phyloP scores from a whole-genome alignment of 2,113 vertebrate genomes.

The Seriola aureovittata region DNA sequence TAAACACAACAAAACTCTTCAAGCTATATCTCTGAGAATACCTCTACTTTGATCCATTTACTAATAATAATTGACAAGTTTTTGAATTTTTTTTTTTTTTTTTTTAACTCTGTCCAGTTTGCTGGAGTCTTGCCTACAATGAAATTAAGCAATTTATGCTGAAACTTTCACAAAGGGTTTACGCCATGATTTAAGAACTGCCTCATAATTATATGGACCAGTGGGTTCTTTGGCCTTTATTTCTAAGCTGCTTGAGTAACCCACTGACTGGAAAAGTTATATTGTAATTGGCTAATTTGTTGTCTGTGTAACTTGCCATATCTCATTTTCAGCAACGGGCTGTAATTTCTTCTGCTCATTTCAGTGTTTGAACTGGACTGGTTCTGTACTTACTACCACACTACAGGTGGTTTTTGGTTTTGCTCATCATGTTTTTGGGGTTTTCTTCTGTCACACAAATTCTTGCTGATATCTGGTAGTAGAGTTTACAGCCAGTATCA shows the following conservation, averaged over 20 bases:
- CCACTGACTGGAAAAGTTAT: neutral
- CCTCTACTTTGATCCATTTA: constrained; percentile 4
- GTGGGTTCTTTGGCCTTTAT: neutral
- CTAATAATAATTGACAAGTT: neutral
- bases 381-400: neutral
- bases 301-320: constrained; percentile 10
- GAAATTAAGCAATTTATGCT: constrained; percentile 15
- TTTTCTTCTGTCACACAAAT: neutral
- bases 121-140: neutral
- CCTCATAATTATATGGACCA: constrained; percentile 12
- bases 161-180: constrained; percentile 4
- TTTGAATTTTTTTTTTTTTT: neutral
- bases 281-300: constrained; percentile 10
- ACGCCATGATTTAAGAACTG: neutral
- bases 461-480: too few relatives aligned
- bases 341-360: neutral
- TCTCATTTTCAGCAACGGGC: neutral
- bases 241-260: neutral
- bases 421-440: neutral
- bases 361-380: neutral
- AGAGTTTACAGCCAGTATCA: too few relatives aligned
- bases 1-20: neutral
- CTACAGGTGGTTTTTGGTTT: neutral
- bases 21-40: neutral
- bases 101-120: constrained; percentile 4